phyloP scores from a whole-genome alignment of 2,888 invertebrate species.

The Petrolisthes cinctipes region DNA sequence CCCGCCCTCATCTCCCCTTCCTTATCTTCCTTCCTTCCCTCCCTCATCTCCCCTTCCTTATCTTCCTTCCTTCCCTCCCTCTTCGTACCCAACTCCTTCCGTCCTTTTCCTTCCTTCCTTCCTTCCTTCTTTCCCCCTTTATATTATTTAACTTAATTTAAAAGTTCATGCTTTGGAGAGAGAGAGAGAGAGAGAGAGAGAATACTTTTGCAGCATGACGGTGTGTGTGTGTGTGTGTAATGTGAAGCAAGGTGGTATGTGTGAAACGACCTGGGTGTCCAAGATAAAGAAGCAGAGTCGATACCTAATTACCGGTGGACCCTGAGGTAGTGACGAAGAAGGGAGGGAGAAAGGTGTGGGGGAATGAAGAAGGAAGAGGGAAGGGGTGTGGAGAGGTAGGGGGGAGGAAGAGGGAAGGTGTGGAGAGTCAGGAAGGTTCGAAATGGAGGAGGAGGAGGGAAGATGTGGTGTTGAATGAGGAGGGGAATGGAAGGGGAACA shows the following conservation, averaged over 20 bases:
- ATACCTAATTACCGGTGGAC: too few species aligned
- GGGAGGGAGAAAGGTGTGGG: background rate
- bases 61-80: background rate
- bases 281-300: too few species aligned
- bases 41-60: too few species aligned
- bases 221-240: too few species aligned
- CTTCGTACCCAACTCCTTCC: too few species aligned
- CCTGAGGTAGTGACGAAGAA: background rate
- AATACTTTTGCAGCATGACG: background rate
- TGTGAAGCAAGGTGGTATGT: too few species aligned
- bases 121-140: too few species aligned
- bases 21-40: background rate
- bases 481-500: background rate
- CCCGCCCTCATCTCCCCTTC: too few species aligned
- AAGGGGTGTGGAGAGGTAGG: background rate
- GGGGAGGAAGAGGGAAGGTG: background rate
- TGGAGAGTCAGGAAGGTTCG: background rate
- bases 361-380: background rate
- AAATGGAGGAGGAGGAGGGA: background rate
- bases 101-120: background rate
- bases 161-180: background rate
- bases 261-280: too few species aligned
- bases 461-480: background rate
- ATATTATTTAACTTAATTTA: too few species aligned
- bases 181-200: conserved; percentile 7